Evolutionary conservation across 2,113 vertebrate genomes (phyloP).

Genomic region (Hemibagrus wyckioides): DNA sequence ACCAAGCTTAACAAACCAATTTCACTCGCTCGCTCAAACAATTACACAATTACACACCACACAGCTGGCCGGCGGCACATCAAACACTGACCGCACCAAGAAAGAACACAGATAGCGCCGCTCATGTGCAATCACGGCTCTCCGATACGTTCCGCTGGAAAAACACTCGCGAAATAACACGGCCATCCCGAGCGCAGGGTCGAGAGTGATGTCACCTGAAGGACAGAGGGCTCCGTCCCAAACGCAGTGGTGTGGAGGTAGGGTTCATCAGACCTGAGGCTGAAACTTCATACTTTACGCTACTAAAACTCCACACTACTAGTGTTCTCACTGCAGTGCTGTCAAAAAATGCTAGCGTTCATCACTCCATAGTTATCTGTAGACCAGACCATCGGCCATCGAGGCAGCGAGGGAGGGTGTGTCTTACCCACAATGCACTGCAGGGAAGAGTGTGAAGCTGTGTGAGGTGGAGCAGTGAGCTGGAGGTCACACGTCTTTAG

Average conservation of each 20-base stretch:
- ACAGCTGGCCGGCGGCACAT: constrained; percentile 31
- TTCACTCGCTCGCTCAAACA: constrained; percentile 39
- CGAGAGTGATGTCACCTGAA: not conserved
- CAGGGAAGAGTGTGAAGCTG: not conserved
- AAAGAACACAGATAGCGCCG: not conserved
- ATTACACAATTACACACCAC: constrained; percentile 43
- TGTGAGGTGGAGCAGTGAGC: not conserved
- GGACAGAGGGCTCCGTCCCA: not conserved
- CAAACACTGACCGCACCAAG: not conserved
- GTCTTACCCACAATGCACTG: not conserved
- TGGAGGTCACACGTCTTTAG: not conserved
- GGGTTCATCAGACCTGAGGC: not conserved
- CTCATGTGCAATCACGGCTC: not conserved
- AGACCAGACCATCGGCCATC: not conserved
- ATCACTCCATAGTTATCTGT: not conserved
- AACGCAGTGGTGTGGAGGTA: not conserved
- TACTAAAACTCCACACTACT: not conserved
- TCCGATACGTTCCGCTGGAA: not conserved
- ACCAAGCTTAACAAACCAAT: constrained; percentile 33
- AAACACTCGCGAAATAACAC: not conserved
- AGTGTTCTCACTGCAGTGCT: not conserved
- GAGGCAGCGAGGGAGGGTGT: not conserved
- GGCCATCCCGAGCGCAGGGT: not conserved
- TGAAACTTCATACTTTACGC: not conserved
- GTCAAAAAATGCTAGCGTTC: not conserved